Percentiles rank a stretch among this genome's conserved stretches.
phyloP scores from a whole-genome alignment of 2,888 invertebrate genomes.

The Diogma glabrata region DNA sequence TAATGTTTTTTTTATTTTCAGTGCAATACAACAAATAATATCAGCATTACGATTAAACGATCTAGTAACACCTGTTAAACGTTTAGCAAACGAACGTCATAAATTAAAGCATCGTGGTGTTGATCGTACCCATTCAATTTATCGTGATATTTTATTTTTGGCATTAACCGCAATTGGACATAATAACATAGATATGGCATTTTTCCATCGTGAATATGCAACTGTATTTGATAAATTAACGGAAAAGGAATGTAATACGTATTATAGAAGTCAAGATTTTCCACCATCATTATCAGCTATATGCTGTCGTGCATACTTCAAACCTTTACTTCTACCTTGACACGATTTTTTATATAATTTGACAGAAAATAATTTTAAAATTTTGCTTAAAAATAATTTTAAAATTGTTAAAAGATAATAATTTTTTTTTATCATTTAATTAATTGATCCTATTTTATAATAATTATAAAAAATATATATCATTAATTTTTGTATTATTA shows the following conservation, averaged over 20 bases:
- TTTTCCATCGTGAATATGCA: slow-evolving; percentile 82
- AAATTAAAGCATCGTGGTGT: slow-evolving; percentile 43
- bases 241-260: slow-evolving; percentile 53
- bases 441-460: no score
- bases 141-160: slow-evolving; percentile 85
- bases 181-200: slow-evolving; percentile 75
- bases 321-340: slow-evolving; percentile 43
- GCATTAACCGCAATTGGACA: slow-evolving; percentile 78
- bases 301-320: slow-evolving; percentile 80
- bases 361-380: no score
- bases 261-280: slow-evolving; percentile 62
- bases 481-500: no score
- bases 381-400: no score
- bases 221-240: slow-evolving; percentile 66
- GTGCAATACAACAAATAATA: slow-evolving; percentile 76
- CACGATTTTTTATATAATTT: slow-evolving; percentile 20
- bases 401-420: no score
- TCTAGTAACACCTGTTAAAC: slow-evolving; percentile 48
- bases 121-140: slow-evolving; percentile 52
- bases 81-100: slow-evolving; percentile 59
- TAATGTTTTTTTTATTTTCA: no score
- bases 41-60: slow-evolving; percentile 75
- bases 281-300: slow-evolving; percentile 69
- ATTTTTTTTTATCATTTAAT: no score
- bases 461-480: no score